Evolutionary conservation across 2,113 vertebrate species (phyloP).

Genomic region (Lota lota): DNA sequence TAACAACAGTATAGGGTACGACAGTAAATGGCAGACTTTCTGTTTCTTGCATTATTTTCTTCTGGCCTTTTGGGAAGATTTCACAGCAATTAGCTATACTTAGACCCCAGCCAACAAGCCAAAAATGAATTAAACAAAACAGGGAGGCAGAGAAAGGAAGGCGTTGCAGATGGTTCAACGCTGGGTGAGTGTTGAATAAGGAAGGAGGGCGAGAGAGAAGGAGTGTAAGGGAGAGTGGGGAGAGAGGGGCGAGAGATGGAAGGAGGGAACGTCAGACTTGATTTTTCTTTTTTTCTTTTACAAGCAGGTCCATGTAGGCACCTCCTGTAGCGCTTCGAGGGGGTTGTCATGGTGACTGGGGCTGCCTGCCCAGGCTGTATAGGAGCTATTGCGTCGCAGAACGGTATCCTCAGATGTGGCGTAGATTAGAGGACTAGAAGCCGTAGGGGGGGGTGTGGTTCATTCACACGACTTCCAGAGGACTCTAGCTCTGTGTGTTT

Average conservation of each 20-base stretch:
- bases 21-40: too few species aligned
- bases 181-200: slow-evolving; percentile 28
- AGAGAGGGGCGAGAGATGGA: not conserved
- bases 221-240: slow-evolving; percentile 3
- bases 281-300: slow-evolving; percentile 63
- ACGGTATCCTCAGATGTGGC: slow-evolving; percentile 50
- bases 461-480: slow-evolving; percentile 20
- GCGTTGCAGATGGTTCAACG: slow-evolving; percentile 34
- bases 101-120: too few species aligned
- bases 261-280: slow-evolving; percentile 58
- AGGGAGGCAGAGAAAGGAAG: slow-evolving; percentile 1
- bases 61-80: too few species aligned
- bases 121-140: slow-evolving; percentile 21
- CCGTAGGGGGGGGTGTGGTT: slow-evolving; percentile 15
- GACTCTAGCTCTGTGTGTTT: too few species aligned
- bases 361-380: slow-evolving; percentile 45
- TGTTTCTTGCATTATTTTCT: too few species aligned
- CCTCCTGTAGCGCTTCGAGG: slow-evolving; percentile 67
- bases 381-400: slow-evolving; percentile 42
- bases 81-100: not conserved
- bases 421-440: slow-evolving; percentile 21
- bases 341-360: slow-evolving; percentile 74
- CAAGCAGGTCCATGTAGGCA: slow-evolving; percentile 61
- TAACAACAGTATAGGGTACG: too few species aligned
- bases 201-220: slow-evolving; percentile 2